Evolutionary conservation across 2,888 invertebrate species (phyloP).

Genomic region (Heliconius cydno): DNA sequence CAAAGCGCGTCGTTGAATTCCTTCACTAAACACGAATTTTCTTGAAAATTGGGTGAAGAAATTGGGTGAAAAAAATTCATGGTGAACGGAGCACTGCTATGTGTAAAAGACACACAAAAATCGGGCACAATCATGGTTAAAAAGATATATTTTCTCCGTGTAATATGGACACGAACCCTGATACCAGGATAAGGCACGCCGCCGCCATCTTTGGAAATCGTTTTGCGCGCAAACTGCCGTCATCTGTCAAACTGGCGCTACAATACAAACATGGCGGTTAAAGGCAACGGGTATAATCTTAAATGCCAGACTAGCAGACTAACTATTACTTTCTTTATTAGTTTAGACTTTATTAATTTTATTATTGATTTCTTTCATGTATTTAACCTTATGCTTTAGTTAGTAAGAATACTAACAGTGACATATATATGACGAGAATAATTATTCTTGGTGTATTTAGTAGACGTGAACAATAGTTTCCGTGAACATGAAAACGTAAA

Average conservation of each 20-base stretch:
- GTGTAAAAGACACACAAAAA: too few species aligned
- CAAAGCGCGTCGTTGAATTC: too few species aligned
- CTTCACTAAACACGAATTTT: too few species aligned
- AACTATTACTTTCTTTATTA: slow-evolving; percentile 15
- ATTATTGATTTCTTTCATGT: background rate
- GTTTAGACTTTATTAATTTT: background rate
- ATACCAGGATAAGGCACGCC: slow-evolving; percentile 53
- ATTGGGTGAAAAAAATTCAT: too few species aligned
- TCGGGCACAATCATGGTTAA: background rate
- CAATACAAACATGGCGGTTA: slow-evolving; percentile 49
- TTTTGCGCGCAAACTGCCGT: slow-evolving; percentile 65
- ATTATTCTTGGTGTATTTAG: too few species aligned
- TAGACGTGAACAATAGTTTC: too few species aligned
- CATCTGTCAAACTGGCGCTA: slow-evolving; percentile 52
- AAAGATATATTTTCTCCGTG: background rate
- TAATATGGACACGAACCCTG: slow-evolving; percentile 45
- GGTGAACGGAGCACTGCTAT: too few species aligned
- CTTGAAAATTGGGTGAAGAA: too few species aligned
- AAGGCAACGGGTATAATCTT: slow-evolving; percentile 21
- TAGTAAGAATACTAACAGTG: too few species aligned
- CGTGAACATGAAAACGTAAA: too few species aligned
- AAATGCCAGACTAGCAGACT: slow-evolving; percentile 12
- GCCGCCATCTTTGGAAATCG: slow-evolving; percentile 65
- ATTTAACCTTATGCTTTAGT: too few species aligned
- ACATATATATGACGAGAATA: too few species aligned